phyloP scores from a whole-genome alignment of 2,113 vertebrate genomes.

The Thermophis baileyi region DNA sequence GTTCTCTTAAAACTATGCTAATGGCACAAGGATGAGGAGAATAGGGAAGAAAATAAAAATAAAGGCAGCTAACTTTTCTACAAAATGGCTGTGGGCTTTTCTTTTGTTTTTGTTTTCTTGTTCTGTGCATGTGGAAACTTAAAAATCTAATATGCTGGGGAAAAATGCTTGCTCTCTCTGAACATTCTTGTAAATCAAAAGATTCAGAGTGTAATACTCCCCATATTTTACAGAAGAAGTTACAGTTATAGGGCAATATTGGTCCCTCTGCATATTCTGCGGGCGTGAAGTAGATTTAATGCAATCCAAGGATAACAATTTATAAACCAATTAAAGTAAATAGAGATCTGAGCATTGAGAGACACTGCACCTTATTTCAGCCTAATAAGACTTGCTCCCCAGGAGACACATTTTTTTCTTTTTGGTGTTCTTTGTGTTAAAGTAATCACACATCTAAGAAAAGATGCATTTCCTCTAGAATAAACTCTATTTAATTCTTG shows the following conservation, averaged over 20 bases:
- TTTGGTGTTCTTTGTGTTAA: slow-evolving; percentile 20
- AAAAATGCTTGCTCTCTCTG: slow-evolving; percentile 8
- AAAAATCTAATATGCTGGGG: not conserved
- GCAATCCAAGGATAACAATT: slow-evolving; percentile 28
- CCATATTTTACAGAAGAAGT: slow-evolving; percentile 17
- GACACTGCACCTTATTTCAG: slow-evolving; percentile 32
- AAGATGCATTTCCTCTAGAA: slow-evolving; percentile 14
- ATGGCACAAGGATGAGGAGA: not conserved
- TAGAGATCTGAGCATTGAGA: not conserved
- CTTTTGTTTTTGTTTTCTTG: not conserved
- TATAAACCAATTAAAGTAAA: slow-evolving; percentile 32
- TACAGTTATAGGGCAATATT: slow-evolving; percentile 33
- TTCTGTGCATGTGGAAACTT: slow-evolving; percentile 19
- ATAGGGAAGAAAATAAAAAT: not conserved
- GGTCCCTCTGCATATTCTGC: slow-evolving; percentile 23
- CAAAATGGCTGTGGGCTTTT: not conserved
- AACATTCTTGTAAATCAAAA: slow-evolving; percentile 26
- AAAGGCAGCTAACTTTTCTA: not conserved
- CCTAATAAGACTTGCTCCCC: slow-evolving; percentile 21
- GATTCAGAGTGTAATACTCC: not conserved
- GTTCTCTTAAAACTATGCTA: not conserved
- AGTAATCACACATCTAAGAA: slow-evolving; percentile 22
- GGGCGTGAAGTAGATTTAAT: slow-evolving; percentile 30
- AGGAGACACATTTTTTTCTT: slow-evolving; percentile 28
- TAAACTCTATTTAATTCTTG: slow-evolving; percentile 14